Percentiles rank a stretch among this genome's conserved stretches.
Conservation (phyloP, 2,888 invertebrate species). For the Erebia epiphron region DNA sequence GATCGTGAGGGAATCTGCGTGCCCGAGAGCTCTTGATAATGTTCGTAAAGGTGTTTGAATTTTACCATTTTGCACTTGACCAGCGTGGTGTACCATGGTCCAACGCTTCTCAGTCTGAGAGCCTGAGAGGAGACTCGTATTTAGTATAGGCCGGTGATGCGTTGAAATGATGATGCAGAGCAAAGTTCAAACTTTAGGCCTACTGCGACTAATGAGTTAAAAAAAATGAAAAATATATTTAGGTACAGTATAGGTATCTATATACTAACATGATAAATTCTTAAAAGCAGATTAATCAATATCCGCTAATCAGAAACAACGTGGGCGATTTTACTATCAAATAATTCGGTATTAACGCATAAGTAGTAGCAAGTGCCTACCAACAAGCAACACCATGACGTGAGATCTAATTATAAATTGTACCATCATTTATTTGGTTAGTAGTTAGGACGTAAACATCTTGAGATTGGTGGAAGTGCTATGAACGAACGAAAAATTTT, state of each 20-base stretch:
- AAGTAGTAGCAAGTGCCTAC: neutral
- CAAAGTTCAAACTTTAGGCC: too few relatives aligned
- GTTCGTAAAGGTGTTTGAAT: neutral
- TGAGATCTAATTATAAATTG: slow-evolving; percentile 20
- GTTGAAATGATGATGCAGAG: too few relatives aligned
- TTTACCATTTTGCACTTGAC: neutral
- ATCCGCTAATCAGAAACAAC: slow-evolving; percentile 6
- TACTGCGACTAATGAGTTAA: too few relatives aligned
- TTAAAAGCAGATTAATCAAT: neutral
- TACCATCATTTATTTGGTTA: slow-evolving; percentile 20
- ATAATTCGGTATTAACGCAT: slow-evolving; percentile 9
- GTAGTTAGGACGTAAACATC: neutral
- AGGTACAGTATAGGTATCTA: too few relatives aligned
- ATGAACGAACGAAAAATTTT: neutral
- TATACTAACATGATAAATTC: neutral
- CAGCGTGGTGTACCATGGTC: neutral
- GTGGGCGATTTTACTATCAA: slow-evolving; percentile 24
- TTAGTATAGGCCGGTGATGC: neutral
- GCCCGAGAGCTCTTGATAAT: neutral
- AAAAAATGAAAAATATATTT: too few relatives aligned
- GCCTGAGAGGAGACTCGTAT: neutral
- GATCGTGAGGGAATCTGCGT: neutral
- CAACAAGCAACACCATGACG: slow-evolving; percentile 15
- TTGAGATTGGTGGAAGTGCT: neutral
- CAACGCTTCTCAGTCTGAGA: neutral